Conservation (phyloP, 2,113 vertebrate species). For the Glaucidium brasilianum region DNA sequence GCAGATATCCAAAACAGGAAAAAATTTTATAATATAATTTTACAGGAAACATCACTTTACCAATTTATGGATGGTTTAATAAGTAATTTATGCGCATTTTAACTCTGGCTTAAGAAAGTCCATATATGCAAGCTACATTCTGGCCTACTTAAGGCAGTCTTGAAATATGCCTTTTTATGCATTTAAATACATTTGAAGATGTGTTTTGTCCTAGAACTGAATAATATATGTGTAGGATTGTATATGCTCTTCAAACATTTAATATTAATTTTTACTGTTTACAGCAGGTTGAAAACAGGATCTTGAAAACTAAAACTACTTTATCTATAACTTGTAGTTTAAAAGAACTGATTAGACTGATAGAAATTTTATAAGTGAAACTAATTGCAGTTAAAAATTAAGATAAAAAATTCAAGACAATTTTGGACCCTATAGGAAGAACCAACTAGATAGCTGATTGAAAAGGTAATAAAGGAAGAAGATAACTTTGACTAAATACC, state of each 20-base stretch:
- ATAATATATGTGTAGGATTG: background rate
- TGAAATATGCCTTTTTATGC: background rate
- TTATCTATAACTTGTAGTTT: background rate
- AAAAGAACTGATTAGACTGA: background rate
- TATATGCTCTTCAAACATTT: background rate
- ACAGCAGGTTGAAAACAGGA: background rate
- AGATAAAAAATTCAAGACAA: background rate
- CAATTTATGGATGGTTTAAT: background rate
- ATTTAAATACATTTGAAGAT: background rate
- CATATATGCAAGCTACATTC: background rate
- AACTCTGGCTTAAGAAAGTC: background rate
- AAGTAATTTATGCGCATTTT: background rate
- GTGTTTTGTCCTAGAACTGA: background rate
- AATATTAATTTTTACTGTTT: background rate
- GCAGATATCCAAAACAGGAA: background rate
- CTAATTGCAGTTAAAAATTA: background rate
- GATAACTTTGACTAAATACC: background rate
- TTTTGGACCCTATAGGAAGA: background rate
- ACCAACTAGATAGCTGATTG: background rate
- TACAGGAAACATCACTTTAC: background rate
- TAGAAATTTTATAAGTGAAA: background rate
- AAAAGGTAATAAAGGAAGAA: background rate
- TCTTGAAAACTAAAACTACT: background rate
- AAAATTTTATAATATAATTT: background rate
- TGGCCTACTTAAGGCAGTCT: background rate